Percentiles rank a stretch among this genome's conserved stretches.
phyloP scores from a whole-genome alignment of 2,113 vertebrate species.

The Trochalopteron elliotii region DNA sequence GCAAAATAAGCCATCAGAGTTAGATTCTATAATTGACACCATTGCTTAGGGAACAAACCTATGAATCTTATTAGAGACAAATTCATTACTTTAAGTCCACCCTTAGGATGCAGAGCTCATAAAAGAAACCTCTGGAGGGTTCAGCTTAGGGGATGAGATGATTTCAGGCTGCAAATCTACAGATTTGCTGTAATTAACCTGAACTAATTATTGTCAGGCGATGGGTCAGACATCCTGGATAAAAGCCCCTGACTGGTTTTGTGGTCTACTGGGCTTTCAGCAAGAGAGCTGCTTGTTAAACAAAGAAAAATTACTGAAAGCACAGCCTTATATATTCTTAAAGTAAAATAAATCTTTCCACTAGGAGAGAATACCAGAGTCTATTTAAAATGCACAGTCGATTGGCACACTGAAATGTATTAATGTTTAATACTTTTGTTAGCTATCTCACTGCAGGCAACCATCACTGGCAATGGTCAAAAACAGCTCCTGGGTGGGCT shows the following conservation, averaged over 20 bases:
- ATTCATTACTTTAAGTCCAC: slow-evolving; percentile 80
- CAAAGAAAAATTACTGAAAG: slow-evolving; percentile 46
- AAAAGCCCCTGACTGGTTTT: slow-evolving; percentile 62
- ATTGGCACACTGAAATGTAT: not conserved
- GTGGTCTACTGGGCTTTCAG: slow-evolving; percentile 46
- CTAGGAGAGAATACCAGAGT: not conserved
- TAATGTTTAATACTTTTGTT: slow-evolving; percentile 3
- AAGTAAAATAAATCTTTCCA: slow-evolving; percentile 36
- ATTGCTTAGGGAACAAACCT: slow-evolving; percentile 77
- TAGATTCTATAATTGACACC: slow-evolving; percentile 74
- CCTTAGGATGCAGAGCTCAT: slow-evolving; percentile 79
- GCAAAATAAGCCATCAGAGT: slow-evolving; percentile 72
- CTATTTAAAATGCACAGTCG: slow-evolving; percentile 39
- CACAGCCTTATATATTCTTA: slow-evolving; percentile 10
- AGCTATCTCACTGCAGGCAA: not conserved
- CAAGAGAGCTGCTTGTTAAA: slow-evolving; percentile 37
- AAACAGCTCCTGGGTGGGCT: not conserved
- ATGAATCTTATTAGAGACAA: slow-evolving; percentile 82
- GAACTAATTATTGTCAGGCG: slow-evolving; percentile 83
- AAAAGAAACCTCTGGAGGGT: slow-evolving; percentile 77
- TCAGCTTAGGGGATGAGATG: slow-evolving; percentile 72
- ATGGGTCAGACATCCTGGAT: slow-evolving; percentile 71
- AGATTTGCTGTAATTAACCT: slow-evolving; percentile 86
- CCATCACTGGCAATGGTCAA: not conserved
- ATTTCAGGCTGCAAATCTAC: slow-evolving; percentile 75